A percentile compares a stretch with the other conserved stretches of the same genome.
Conservation (phyloP, 2,888 invertebrate genomes). For the Anticlea derivata region DNA sequence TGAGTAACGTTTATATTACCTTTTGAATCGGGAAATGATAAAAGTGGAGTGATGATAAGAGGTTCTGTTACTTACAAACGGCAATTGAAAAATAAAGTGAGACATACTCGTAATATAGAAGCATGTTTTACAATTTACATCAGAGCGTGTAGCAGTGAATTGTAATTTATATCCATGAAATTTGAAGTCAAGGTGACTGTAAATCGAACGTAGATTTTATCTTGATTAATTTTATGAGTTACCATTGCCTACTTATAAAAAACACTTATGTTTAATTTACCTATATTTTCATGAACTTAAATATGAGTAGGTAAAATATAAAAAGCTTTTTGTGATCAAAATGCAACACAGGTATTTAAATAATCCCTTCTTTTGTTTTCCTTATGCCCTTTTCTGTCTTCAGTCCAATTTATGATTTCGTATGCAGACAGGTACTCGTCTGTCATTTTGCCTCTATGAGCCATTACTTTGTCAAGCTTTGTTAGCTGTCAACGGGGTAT, state of each 20-base stretch:
- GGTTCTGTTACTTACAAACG: neutral
- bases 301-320: too few species aligned
- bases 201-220: constrained; percentile 41
- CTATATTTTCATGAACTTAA: neutral
- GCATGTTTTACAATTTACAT: constrained; percentile 9
- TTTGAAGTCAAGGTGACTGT: constrained; percentile 30
- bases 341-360: constrained; percentile 5
- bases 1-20: constrained; percentile 40
- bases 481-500: constrained; percentile 51
- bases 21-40: constrained; percentile 19
- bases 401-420: constrained; percentile 5
- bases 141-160: constrained; percentile 18
- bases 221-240: constrained; percentile 36
- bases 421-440: constrained; percentile 24
- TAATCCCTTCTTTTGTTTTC: constrained; percentile 21
- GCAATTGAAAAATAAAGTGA: too few species aligned
- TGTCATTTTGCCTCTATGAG: constrained; percentile 32
- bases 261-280: neutral
- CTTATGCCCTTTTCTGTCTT: constrained; percentile 1
- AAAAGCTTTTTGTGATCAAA: neutral
- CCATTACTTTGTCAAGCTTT: constrained; percentile 49
- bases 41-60: constrained; percentile 10
- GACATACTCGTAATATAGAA: too few species aligned
- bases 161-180: constrained; percentile 28
- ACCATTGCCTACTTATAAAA: constrained; percentile 16